These are phyloP conservation scores for Hyalella azteca DNA, from an alignment of 2,888 invertebrate genomes.

Conservation along the genomic window DNA sequence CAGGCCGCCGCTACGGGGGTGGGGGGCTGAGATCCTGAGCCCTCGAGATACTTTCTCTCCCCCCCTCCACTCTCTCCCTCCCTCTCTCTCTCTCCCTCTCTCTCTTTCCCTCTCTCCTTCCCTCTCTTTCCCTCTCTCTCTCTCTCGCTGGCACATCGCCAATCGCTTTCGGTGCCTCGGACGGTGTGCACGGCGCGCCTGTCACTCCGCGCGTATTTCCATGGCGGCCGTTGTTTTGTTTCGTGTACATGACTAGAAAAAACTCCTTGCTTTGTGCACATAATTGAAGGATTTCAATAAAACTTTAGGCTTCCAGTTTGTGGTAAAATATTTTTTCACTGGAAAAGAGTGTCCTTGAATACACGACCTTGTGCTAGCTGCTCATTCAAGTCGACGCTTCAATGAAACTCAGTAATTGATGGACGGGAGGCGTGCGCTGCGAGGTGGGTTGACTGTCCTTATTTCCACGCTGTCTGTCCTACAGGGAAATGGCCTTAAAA, in stretches of 20 bases:
- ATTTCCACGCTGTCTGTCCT: background rate
- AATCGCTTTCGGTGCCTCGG: background rate
- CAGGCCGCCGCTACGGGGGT: too few species aligned
- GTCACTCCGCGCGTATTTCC: background rate
- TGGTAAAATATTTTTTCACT: background rate
- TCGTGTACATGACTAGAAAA: background rate
- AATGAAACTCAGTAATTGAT: slow-evolving; percentile 8
- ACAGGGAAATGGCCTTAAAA: too few species aligned
- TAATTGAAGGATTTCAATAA: background rate
- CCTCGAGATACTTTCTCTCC: background rate
- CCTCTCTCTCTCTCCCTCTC: background rate
- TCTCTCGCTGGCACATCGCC: background rate
- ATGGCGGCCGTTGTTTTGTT: background rate
- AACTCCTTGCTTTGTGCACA: background rate
- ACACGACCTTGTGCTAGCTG: background rate
- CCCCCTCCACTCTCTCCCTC: slow-evolving; percentile 5
- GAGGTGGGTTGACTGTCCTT: background rate
- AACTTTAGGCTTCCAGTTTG: background rate
- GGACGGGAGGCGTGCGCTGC: background rate
- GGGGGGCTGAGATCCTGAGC: background rate
- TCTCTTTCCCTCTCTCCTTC: background rate
- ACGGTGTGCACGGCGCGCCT: background rate
- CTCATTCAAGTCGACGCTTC: slow-evolving; percentile 9
- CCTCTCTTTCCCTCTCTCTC: background rate
- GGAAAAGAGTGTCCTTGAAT: background rate